Evolutionary conservation across 2,888 invertebrate genomes (phyloP).

Genomic region (Drosophila paranaensis): DNA sequence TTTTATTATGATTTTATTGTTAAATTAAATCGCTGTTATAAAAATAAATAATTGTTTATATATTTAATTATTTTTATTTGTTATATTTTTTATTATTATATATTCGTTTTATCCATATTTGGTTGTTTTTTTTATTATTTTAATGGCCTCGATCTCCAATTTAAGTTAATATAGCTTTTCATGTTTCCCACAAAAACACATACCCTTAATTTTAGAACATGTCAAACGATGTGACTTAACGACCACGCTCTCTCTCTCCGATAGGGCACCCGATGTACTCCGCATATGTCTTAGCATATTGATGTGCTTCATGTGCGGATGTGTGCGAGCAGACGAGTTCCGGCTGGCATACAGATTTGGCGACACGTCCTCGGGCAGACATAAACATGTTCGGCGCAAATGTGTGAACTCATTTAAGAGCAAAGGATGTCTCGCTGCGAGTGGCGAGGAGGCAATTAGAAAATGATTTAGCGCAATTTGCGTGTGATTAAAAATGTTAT

Average conservation of each 20-base stretch:
- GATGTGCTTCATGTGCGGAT: constrained; percentile 14
- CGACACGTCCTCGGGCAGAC: constrained; percentile 54
- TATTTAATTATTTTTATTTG: too few relatives aligned
- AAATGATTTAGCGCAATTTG: constrained; percentile 71
- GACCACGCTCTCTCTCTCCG: background rate
- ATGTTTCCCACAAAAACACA: background rate
- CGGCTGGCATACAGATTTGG: constrained; percentile 44
- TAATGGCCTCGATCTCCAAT: too few relatives aligned
- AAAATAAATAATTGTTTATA: too few relatives aligned
- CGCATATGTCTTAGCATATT: constrained; percentile 33
- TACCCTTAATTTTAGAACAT: background rate
- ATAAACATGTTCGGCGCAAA: constrained; percentile 50
- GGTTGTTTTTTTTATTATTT: too few relatives aligned
- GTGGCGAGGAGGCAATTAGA: constrained; percentile 62
- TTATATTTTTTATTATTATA: too few relatives aligned
- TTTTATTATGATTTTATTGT: too few relatives aligned
- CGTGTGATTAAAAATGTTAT: constrained; percentile 61
- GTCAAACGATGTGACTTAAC: background rate
- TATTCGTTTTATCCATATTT: too few relatives aligned
- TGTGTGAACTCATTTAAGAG: constrained; percentile 61
- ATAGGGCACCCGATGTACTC: constrained; percentile 6
- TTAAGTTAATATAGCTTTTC: too few relatives aligned
- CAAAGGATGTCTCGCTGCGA: constrained; percentile 28
- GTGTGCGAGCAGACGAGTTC: constrained; percentile 5
- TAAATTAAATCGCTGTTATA: too few relatives aligned